These are phyloP conservation scores for Benthosema pterotum DNA, from an alignment of 2,797 vertebrate species.

Conservation along the genomic window DNA sequence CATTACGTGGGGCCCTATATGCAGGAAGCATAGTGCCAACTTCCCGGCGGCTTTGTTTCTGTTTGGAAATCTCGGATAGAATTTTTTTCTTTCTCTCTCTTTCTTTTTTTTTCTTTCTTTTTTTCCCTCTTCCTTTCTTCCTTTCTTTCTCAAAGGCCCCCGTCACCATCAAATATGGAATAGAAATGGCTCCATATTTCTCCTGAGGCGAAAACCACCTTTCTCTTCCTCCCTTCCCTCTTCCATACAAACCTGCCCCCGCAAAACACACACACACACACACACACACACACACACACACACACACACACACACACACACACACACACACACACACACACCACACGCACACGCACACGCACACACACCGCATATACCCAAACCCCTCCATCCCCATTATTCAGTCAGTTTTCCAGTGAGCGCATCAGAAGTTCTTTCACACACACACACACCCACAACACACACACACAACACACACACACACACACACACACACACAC, in stretches of 20 bases:
- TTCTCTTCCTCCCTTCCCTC: constrained; percentile 65
- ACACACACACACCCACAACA: constrained; percentile 82
- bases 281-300: too few relatives aligned
- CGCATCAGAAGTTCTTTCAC: constrained; percentile 92
- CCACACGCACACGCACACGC: too few relatives aligned
- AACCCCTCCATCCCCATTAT: constrained; percentile 85
- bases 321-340: too few relatives aligned
- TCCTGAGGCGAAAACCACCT: constrained; percentile 91
- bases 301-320: too few relatives aligned
- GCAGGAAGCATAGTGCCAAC: constrained; percentile 89
- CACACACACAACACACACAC: constrained; percentile 76
- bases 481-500: constrained; percentile 69
- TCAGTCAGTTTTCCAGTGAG: constrained; percentile 99
- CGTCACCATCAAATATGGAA: constrained; percentile 93
- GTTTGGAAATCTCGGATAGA: constrained; percentile 99
- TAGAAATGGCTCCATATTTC: constrained; percentile 99
- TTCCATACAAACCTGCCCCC: background rate
- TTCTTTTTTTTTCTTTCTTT: constrained; percentile 79
- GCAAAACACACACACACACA: too few relatives aligned
- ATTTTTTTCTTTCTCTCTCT: constrained; percentile 80
- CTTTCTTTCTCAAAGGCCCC: constrained; percentile 68
- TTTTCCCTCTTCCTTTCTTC: background rate
- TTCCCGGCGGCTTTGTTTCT: constrained; percentile 99
- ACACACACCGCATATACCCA: too few relatives aligned
- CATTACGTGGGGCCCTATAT: constrained; percentile 90